Base-by-base conservation (phyloP, 2,113 vertebrate genomes). In the Mastomys natalensis region DNA sequence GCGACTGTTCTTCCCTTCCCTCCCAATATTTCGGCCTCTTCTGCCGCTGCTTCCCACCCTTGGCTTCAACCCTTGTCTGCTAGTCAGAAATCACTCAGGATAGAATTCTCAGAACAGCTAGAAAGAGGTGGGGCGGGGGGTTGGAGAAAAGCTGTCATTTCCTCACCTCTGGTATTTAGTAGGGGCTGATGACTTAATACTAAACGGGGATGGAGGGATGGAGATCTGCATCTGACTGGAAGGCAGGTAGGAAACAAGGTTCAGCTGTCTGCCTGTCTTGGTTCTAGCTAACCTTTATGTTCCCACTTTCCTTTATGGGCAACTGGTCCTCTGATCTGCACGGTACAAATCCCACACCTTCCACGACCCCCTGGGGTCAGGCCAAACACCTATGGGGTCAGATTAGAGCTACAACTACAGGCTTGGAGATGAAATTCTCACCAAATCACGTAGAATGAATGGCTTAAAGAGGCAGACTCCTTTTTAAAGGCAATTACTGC, bases 401-500 rank as follows among this genome's bases (percentile, higher is more conserved):
- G 80, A 89, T 89, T 89, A 93, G 93, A 97, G 95, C 96, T 93
- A 80, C 19, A 73, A 73, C 3, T 34, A 82, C 60, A 89, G 95
- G 77, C 91, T 92, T 72, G 48, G 93, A 95, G 95, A 95, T 55
- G 90, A 98, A 98, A 98, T 98, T 98, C 97, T 98, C 97, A 96
- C 97, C 97, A 98, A 98, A 98, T 97, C 97, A 92, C 95, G 62
- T 45, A 87, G 97, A 95, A 92, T n/a, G 86, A 97, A 95, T n/a
- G 84, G 91, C 93, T 96, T 96, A 96, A 97, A 98, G 96, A 97
- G 95, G 97, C 96, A 98, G 97, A 91, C 94, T 98, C 98, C 97
- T 96, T 98, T 98, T 98, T 97, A 98, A 98, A 97, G 96, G 97
- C 98, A 99, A 98, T 99, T 98, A 98, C 97, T 7, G 95, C 97